Percentiles rank a stretch among this genome's conserved stretches.
These are phyloP conservation scores for Anticlea derivata DNA, from an alignment of 2,888 invertebrate species.

Conservation along the genomic window DNA sequence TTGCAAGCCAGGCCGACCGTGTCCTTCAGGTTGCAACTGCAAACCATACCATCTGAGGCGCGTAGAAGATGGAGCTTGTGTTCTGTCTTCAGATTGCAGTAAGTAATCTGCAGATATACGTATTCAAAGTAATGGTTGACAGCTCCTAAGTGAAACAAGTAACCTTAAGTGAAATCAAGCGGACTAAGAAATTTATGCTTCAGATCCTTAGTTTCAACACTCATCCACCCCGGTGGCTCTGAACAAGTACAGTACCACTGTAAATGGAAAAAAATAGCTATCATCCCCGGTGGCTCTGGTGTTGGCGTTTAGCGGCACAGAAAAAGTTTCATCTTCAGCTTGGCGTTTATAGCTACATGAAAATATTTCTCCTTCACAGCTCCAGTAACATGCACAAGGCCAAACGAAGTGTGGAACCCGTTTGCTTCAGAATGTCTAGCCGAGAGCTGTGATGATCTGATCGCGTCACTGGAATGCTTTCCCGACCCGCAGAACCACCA, in stretches of 20 bases:
- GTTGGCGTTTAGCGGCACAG: no score
- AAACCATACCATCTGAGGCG: slow-evolving; percentile 41
- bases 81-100: slow-evolving; percentile 48
- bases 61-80: slow-evolving; percentile 44
- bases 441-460: slow-evolving; percentile 40
- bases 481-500: slow-evolving; percentile 33
- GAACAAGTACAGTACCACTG: no score
- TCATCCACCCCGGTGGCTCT: no score
- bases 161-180: no score
- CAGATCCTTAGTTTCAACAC: no score
- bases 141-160: no score
- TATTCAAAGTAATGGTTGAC: no score
- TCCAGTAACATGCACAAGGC: slow-evolving; percentile 42
- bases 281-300: no score
- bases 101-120: neutral
- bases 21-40: slow-evolving; percentile 53
- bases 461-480: slow-evolving; percentile 14
- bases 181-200: no score
- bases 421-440: slow-evolving; percentile 42
- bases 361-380: slow-evolving; percentile 25
- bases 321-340: no score
- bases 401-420: slow-evolving; percentile 40
- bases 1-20: slow-evolving; percentile 44
- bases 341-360: neutral
- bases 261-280: no score